Evolutionary conservation across 2,888 invertebrate genomes (phyloP), one percentile per base, ranked within the genome.

Genomic region (Ceramica pisi): DNA sequence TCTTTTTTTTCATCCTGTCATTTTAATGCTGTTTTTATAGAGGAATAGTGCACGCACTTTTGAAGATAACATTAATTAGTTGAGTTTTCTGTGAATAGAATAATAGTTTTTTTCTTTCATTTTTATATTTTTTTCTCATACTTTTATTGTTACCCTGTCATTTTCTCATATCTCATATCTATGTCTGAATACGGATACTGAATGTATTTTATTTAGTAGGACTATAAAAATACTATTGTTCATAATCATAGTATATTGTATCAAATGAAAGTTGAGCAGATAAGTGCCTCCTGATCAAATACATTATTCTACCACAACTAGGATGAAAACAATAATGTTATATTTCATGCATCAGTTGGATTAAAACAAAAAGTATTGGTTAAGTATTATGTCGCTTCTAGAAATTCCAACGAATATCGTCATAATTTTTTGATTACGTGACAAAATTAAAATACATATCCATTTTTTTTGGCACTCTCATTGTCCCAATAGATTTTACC

Each of bases 1-100:
- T 85, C 38, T 56, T 63, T 78, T 59, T 41, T 53, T 71, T 8
- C 14, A n/a, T 61, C 26, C 21, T 9, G 77, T 50, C 60, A 55
- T 31, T 19, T 9, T 44, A n/a, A 14, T 35, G 55, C 23, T 35
- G 3, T 31, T 66, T 67, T 68, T 59, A 38, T 23, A 63, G 26
- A 67, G 10, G 23, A 64, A 51, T 71, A 55, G 23, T 67, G 56
- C 69, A 82, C 70, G 60, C 50, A 46, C 35, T 44, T 41, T 46
- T 55, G 5, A 56, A 19, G 1, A 55, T 19, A 0, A 55, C 57
- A 44, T 31, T 57, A 48, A 14, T 56, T n/a, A 21, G 4, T 38
- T 3, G 0, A 38, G 2, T 63, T 53, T 19, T 21, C 2, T 67
- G 10, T 64, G 1, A 35, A 31, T 72, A 38, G n/a, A 38, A 6